These are phyloP conservation scores for Serranus cabrilla DNA, from an alignment of 2,797 vertebrate species.

Conservation along the genomic window DNA sequence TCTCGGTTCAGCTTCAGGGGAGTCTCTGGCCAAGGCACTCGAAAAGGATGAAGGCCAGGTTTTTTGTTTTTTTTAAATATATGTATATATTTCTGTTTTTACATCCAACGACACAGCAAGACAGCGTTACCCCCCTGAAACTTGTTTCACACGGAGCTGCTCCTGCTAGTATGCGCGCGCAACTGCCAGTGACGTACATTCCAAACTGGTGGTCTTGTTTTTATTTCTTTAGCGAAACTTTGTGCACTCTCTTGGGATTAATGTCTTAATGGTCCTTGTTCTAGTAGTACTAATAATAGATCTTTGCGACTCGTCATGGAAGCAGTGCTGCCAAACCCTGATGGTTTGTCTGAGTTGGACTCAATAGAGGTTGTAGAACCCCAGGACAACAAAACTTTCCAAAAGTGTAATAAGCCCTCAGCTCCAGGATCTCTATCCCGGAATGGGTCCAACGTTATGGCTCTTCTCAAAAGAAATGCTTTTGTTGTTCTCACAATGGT, in stretches of 20 bases:
- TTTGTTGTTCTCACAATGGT: conserved; percentile 87
- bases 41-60: no score
- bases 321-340: neutral
- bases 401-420: neutral
- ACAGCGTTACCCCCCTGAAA: no score
- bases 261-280: neutral
- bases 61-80: no score
- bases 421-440: conserved; percentile 57
- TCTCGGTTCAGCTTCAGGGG: no score
- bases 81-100: no score
- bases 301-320: neutral
- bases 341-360: neutral
- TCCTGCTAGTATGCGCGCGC: no score
- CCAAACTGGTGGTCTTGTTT: neutral
- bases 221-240: neutral
- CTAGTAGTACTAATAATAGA: neutral
- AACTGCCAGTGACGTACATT: no score
- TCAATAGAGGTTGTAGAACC: conserved; percentile 7
- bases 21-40: no score
- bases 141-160: no score
- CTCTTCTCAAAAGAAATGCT: conserved; percentile 83
- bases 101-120: no score
- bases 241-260: neutral
- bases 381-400: neutral
- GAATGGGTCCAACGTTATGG: conserved; percentile 61